Percentiles rank a stretch among this genome's conserved stretches.
phyloP scores from a whole-genome alignment of 2,797 vertebrate genomes.

The Vireo griseus region DNA sequence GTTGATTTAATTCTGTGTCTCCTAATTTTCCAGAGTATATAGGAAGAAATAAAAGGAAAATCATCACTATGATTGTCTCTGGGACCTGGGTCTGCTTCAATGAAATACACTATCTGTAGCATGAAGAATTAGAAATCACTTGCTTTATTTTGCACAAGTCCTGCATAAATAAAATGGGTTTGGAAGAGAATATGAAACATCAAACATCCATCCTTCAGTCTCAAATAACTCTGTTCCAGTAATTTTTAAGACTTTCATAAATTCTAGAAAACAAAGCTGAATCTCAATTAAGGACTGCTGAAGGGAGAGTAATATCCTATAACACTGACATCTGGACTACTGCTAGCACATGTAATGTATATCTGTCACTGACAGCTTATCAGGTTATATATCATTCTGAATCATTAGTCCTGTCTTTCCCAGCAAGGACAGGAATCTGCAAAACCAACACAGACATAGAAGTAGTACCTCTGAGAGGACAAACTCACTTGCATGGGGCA shows the following conservation, averaged over 20 bases:
- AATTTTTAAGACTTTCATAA: conserved; percentile 29
- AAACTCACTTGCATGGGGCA: conserved; percentile 5
- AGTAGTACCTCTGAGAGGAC: conserved; percentile 32
- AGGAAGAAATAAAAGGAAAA: neutral
- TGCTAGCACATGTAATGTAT: neutral
- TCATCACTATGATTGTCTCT: neutral
- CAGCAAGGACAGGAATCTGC: conserved; percentile 31
- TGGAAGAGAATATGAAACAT: neutral
- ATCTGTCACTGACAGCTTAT: conserved; percentile 65
- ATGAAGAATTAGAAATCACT: neutral
- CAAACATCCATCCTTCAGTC: neutral
- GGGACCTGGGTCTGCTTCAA: neutral
- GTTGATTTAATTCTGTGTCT: neutral
- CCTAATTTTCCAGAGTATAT: neutral
- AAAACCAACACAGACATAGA: conserved; percentile 27
- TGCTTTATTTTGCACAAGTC: neutral
- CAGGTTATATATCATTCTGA: conserved; percentile 57
- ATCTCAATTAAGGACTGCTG: conserved; percentile 41
- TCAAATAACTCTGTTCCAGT: neutral
- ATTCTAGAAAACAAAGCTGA: conserved; percentile 30
- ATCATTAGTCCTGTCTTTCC: conserved; percentile 65
- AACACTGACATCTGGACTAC: conserved; percentile 54
- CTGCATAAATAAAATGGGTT: neutral
- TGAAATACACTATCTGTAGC: neutral
- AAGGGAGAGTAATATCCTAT: conserved; percentile 17